Conservation (phyloP, 2,888 invertebrate species). For the Cheilosia vulpina region DNA sequence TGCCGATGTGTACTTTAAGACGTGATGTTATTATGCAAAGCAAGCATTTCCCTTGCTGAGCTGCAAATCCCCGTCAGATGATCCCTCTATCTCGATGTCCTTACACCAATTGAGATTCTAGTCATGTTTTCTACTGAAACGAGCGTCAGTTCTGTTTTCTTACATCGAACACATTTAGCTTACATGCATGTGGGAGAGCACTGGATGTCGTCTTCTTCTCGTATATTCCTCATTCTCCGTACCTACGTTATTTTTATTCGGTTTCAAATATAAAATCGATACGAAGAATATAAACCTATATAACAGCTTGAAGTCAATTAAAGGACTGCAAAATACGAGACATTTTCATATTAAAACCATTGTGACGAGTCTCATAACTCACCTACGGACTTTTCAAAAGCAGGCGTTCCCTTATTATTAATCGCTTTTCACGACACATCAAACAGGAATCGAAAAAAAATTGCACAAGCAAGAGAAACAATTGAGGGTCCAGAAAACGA, state of each 20-base stretch:
- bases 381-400: constrained; percentile 25
- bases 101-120: constrained; percentile 67
- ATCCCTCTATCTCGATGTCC: constrained; percentile 72
- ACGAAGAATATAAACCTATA: constrained; percentile 25
- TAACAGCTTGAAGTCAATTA: constrained; percentile 16
- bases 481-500: constrained; percentile 9
- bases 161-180: constrained; percentile 63
- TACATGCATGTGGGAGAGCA: constrained; percentile 48
- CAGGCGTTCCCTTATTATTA: constrained; percentile 35
- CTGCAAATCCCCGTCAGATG: constrained; percentile 74
- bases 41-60: constrained; percentile 73
- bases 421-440: constrained; percentile 36
- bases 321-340: constrained; percentile 26
- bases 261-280: constrained; percentile 67
- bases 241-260: constrained; percentile 58
- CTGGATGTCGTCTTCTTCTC: constrained; percentile 40
- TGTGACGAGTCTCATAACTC: constrained; percentile 11
- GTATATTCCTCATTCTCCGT: constrained; percentile 17
- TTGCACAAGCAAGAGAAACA: constrained; percentile 3
- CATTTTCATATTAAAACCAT: neutral
- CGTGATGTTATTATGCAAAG: constrained; percentile 75
- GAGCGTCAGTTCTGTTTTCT: constrained; percentile 72
- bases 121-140: constrained; percentile 69
- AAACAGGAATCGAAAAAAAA: constrained; percentile 33
- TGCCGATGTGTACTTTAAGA: constrained; percentile 71